Conservation (phyloP, 2,797 vertebrate species). For the Takifugu rubripes region DNA sequence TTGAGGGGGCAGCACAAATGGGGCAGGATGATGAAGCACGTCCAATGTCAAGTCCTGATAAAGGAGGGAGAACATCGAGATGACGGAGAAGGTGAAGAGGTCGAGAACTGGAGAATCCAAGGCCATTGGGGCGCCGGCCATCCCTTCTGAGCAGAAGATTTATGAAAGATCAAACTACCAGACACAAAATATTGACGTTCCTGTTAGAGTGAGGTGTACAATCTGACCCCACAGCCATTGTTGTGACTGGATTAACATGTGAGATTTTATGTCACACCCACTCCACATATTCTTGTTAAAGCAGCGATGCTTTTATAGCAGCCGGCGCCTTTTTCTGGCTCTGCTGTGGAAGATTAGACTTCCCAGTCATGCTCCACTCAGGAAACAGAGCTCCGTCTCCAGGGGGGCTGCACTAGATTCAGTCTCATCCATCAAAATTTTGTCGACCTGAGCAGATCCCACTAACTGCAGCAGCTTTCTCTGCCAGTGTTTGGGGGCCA, state of each 20-base stretch:
- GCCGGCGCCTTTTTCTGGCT: constrained; percentile 4
- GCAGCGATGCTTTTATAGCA: constrained; percentile 15
- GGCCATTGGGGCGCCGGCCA: background rate
- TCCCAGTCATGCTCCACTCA: constrained; percentile 34
- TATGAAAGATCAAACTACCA: constrained; percentile 1
- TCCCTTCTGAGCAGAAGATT: constrained; percentile 1
- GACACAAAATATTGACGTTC: constrained; percentile 19
- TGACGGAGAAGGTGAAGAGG: constrained; percentile 2
- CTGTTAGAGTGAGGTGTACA: constrained; percentile 9
- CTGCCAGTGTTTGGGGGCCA: background rate
- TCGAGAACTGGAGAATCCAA: constrained; percentile 2
- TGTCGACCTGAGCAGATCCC: constrained; percentile 10
- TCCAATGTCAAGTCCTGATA: constrained; percentile 43
- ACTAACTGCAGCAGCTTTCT: background rate
- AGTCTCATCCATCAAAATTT: constrained; percentile 37
- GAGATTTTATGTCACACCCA: constrained; percentile 13
- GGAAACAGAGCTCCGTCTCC: constrained; percentile 19
- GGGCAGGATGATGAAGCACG: constrained; percentile 37
- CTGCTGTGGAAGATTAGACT: constrained; percentile 29
- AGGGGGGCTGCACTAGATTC: constrained; percentile 19
- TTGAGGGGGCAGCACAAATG: constrained; percentile 15
- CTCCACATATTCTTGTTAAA: constrained; percentile 7
- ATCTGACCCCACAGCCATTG: constrained; percentile 12
- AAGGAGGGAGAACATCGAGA: constrained; percentile 9
- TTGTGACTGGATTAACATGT: constrained; percentile 9